Base-by-base conservation (phyloP, 1,140 invertebrate species). In the Drosophila asahinai region DNA sequence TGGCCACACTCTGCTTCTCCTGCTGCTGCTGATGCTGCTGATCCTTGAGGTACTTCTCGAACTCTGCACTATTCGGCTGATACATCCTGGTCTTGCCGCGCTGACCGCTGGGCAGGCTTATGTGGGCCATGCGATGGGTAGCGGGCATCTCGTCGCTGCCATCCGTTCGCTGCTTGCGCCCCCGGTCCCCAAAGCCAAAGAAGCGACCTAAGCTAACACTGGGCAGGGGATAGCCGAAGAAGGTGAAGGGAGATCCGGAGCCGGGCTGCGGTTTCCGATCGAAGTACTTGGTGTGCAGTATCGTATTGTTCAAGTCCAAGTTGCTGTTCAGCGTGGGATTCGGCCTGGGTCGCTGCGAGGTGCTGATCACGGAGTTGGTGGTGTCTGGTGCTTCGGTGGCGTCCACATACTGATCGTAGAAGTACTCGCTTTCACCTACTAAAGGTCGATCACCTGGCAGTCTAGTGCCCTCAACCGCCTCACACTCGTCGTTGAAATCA, bases 161-260 rank as follows among this genome's bases (percentile, higher is more conserved):
- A 62, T 92, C 86, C 0, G 89, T 90, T 27, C 89, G 75, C 52
- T 92, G 86, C 42, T 92, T 92, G 0, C 91, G 55, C 5, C 89
- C 89, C 2, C 92, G 83, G 14, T 92, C 77, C 1, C 84, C 87
- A 36, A 86, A 81, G 3, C 92, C 90, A 47, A 92, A 93, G 67
- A 92, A 92, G 30, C 92, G 73, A 25, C 92, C 91, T 59, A 92
- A 45, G 58, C 90, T 92, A n/a, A 97, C 87, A 59, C 94, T 94
- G 5, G 97, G 96, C 58, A 97, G 79, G 0, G 97, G 97, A 76
- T 97, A 95, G 0, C 97, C 97, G 81, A 98, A 97, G 80, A 98
- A 97, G 15, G 97, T 97, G 81, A 97, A 97, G 1, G 96, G 92
- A 65, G 94, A 94, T 11, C 94, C 75, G 19, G 87, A 45, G 36